A percentile compares a stretch with the other conserved stretches of the same genome.
Conservation (phyloP, 2,113 vertebrate species). For the Oxygymnocypris stewartii region DNA sequence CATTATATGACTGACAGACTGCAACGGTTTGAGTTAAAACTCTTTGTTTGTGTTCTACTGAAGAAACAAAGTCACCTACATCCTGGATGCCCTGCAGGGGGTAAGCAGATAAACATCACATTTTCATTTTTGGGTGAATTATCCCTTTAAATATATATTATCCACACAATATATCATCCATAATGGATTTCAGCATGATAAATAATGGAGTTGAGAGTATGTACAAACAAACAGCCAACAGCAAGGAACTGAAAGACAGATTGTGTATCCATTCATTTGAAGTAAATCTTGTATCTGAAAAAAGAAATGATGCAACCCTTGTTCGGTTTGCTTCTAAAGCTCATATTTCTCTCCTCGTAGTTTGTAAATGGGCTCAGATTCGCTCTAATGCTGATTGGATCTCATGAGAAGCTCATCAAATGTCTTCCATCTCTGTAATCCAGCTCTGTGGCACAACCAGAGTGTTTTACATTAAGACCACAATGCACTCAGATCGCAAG, state of each 20-base stretch:
- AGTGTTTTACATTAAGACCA: constrained; percentile 2
- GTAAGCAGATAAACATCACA: no score
- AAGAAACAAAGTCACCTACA: no score
- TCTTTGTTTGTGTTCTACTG: no score
- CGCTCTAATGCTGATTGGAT: background rate
- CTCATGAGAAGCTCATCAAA: constrained; percentile 8
- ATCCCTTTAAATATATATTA: no score
- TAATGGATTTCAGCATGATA: background rate
- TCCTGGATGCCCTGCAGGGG: no score
- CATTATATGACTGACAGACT: no score
- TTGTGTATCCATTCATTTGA: background rate
- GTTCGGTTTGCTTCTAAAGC: background rate
- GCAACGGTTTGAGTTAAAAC: no score
- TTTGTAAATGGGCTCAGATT: background rate
- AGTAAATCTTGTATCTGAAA: background rate
- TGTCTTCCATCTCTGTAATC: constrained; percentile 4
- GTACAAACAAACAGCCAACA: background rate
- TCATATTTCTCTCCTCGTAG: background rate
- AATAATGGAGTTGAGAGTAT: background rate
- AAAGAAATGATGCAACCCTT: background rate
- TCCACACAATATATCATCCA: background rate
- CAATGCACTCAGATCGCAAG: background rate
- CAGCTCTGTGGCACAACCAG: background rate
- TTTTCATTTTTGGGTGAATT: no score
- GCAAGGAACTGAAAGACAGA: background rate